phyloP scores from a whole-genome alignment of 2,888 invertebrate species.

The Leptinotarsa haldemani region DNA sequence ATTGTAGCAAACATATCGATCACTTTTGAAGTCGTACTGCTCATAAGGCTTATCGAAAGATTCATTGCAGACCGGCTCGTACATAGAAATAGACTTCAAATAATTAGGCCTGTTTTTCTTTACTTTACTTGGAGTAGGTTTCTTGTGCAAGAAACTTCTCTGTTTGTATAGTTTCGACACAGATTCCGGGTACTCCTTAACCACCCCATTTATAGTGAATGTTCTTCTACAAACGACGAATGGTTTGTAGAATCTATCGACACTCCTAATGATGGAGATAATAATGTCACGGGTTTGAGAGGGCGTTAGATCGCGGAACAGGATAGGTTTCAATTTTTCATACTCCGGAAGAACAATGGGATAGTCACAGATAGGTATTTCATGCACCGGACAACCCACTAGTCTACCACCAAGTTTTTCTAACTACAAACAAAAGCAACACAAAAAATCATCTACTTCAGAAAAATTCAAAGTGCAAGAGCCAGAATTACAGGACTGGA shows the following conservation, averaged over 20 bases:
- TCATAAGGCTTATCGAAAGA: slow-evolving; percentile 28
- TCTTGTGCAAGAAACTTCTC: slow-evolving; percentile 53
- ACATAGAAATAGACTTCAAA: slow-evolving; percentile 42
- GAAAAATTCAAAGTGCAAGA: slow-evolving; percentile 17
- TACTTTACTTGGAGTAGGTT: slow-evolving; percentile 35
- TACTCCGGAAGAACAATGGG: slow-evolving; percentile 49
- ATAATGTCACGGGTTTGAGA: slow-evolving; percentile 56
- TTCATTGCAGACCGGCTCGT: slow-evolving; percentile 33
- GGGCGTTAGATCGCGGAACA: slow-evolving; percentile 43
- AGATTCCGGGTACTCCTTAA: slow-evolving; percentile 59
- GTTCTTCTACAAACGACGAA: slow-evolving; percentile 59
- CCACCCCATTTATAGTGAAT: slow-evolving; percentile 63
- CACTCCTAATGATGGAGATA: slow-evolving; percentile 61
- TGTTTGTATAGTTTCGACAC: slow-evolving; percentile 42
- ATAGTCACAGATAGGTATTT: slow-evolving; percentile 50
- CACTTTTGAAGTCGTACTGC: slow-evolving; percentile 38
- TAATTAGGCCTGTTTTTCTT: slow-evolving; percentile 24
- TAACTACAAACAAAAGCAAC: slow-evolving; percentile 59
- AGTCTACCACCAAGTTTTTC: slow-evolving; percentile 56
- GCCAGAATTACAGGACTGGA: slow-evolving; percentile 4
- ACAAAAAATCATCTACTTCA: slow-evolving; percentile 36
- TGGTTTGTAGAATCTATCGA: slow-evolving; percentile 65
- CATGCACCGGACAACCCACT: slow-evolving; percentile 54
- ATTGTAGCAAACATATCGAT: slow-evolving; percentile 52
- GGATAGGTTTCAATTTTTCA: slow-evolving; percentile 51